A percentile compares a stretch with the other conserved stretches of the same genome.
phyloP scores from a whole-genome alignment of 2,113 vertebrate species.

The Gobius niger region DNA sequence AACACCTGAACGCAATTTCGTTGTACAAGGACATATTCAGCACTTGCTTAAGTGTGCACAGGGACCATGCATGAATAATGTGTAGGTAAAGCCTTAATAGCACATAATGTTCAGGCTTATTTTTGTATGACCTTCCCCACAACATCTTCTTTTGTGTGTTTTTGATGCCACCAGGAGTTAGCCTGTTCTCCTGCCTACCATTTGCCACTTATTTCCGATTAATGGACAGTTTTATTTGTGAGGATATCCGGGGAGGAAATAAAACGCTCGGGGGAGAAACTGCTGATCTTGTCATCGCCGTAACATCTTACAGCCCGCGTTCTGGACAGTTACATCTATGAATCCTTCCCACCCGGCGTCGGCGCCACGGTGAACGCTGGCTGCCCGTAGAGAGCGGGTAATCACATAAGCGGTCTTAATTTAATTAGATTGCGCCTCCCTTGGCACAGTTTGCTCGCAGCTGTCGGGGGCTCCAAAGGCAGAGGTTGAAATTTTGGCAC shows the following conservation, averaged over 20 bases:
- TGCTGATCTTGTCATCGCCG: constrained; percentile 3
- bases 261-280: neutral
- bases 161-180: neutral
- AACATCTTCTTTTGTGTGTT: neutral
- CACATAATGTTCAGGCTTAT: too few species aligned
- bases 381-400: constrained; percentile 40
- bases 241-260: neutral
- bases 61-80: too few species aligned
- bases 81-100: too few species aligned
- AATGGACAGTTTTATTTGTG: constrained; percentile 11
- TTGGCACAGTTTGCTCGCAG: constrained; percentile 36
- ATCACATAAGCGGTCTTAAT: constrained; percentile 62
- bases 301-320: constrained; percentile 3
- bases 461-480: constrained; percentile 34
- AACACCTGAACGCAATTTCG: too few species aligned
- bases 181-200: neutral
- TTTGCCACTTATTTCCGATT: constrained; percentile 3
- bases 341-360: constrained; percentile 25
- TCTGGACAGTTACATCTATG: constrained; percentile 3
- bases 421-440: constrained; percentile 56
- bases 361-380: constrained; percentile 25
- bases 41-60: too few species aligned
- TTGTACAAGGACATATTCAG: too few species aligned
- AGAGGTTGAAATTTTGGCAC: constrained; percentile 52
- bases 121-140: neutral